Conservation (phyloP, 2,888 invertebrate genomes). For the Drepana falcataria region DNA sequence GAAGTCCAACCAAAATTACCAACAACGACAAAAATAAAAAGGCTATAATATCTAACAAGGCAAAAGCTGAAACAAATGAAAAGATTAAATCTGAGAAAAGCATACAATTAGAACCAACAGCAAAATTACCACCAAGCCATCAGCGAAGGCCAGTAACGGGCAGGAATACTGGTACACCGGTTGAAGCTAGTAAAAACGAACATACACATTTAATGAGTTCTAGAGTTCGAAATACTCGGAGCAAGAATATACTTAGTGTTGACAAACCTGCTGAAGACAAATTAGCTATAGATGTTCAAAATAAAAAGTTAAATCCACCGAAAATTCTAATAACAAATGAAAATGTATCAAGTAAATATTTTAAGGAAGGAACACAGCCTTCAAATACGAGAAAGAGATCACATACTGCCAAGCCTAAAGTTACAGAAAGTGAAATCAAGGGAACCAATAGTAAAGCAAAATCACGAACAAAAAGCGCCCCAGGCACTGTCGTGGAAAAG, state of each 20-base stretch:
- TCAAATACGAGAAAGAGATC: constrained; percentile 26
- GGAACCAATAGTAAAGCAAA: constrained; percentile 20
- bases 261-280: constrained; percentile 9
- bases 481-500: constrained; percentile 33
- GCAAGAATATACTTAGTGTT: constrained; percentile 3
- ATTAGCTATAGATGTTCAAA: constrained; percentile 2
- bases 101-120: neutral
- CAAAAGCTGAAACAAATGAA: constrained; percentile 3
- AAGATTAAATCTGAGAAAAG: constrained; percentile 4
- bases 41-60: neutral
- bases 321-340: constrained; percentile 41
- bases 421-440: constrained; percentile 7
- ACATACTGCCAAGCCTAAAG: constrained; percentile 25
- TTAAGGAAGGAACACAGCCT: constrained; percentile 22
- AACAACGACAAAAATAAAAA: constrained; percentile 7
- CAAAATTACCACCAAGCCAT: neutral
- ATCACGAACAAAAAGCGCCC: constrained; percentile 53
- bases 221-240: constrained; percentile 9
- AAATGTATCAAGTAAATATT: constrained; percentile 50
- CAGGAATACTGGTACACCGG: neutral
- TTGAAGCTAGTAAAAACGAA: neutral
- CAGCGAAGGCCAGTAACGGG: neutral
- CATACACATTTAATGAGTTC: neutral
- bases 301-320: constrained; percentile 25
- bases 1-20: constrained; percentile 9